Conservation (phyloP, 1,140 invertebrate genomes). For the Campoletis sonorensis region DNA sequence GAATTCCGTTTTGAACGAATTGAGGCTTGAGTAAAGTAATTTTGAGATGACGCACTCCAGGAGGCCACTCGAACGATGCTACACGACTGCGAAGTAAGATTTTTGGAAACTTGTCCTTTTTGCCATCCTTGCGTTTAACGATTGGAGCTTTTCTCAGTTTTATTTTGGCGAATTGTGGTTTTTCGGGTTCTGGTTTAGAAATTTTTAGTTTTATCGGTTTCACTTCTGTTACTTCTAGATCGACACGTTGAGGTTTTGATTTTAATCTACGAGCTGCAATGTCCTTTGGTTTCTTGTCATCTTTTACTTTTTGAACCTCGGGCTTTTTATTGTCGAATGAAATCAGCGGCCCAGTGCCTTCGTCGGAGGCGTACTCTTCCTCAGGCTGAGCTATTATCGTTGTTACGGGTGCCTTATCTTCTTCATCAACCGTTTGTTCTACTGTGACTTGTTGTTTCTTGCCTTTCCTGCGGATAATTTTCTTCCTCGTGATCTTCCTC, state of each 20-base stretch:
- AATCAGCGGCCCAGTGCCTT: conserved; percentile 62
- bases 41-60: conserved; percentile 73
- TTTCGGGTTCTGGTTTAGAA: conserved; percentile 66
- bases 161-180: conserved; percentile 78
- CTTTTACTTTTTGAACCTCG: conserved; percentile 64
- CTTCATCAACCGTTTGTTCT: conserved; percentile 44
- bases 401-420: conserved; percentile 47
- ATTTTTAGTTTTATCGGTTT: conserved; percentile 73
- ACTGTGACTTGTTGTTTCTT: conserved; percentile 54
- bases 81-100: conserved; percentile 81
- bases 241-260: conserved; percentile 70
- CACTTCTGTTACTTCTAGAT: conserved; percentile 73
- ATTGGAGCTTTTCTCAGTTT: conserved; percentile 80
- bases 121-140: conserved; percentile 75
- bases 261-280: conserved; percentile 68
- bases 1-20: conserved; percentile 79
- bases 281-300: conserved; percentile 65
- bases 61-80: conserved; percentile 79
- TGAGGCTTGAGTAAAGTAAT: conserved; percentile 78
- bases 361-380: conserved; percentile 57
- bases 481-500: conserved; percentile 54
- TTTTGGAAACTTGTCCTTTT: conserved; percentile 78
- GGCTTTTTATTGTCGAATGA: too few species aligned
- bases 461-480: conserved; percentile 52
- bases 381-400: conserved; percentile 60